A percentile compares a stretch with the other conserved stretches of the same genome.
Evolutionary conservation across 2,113 vertebrate species (phyloP).

Genomic region (Dasyurus viverrinus): DNA sequence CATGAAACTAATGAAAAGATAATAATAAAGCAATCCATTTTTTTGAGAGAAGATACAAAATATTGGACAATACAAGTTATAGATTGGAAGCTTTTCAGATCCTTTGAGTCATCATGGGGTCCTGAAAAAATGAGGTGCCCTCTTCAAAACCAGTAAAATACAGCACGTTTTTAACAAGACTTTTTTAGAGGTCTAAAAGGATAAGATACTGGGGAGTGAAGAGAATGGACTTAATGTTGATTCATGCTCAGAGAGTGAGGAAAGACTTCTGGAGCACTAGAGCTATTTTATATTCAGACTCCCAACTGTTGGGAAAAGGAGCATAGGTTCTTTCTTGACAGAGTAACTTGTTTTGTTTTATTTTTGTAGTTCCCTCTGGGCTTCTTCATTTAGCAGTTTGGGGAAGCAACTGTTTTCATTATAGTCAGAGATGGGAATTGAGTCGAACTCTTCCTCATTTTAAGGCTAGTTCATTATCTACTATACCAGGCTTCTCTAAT

Average conservation of each 20-base stretch:
- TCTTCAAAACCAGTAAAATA: not conserved
- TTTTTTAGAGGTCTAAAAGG: not conserved
- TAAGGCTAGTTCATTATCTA: not conserved
- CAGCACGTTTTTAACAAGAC: not conserved
- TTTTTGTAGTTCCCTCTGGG: not conserved
- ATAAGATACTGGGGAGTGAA: not conserved
- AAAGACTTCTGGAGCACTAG: not conserved
- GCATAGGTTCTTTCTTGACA: not conserved
- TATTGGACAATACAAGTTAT: not conserved
- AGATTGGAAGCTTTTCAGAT: not conserved
- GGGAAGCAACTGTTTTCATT: not conserved
- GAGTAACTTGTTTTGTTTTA: not conserved
- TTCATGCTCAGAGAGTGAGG: not conserved
- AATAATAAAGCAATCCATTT: not conserved
- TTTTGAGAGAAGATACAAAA: not conserved
- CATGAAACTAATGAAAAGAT: not conserved
- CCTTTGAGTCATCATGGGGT: not conserved
- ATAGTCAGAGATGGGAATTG: not conserved
- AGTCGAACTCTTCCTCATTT: not conserved
- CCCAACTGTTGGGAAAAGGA: not conserved
- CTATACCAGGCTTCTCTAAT: not conserved
- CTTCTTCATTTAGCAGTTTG: not conserved
- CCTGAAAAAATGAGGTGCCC: not conserved
- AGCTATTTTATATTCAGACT: not conserved
- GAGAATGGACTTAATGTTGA: not conserved